These are phyloP conservation scores for Eristalis pertinax DNA, from an alignment of 2,888 invertebrate species.

Conservation along the genomic window DNA sequence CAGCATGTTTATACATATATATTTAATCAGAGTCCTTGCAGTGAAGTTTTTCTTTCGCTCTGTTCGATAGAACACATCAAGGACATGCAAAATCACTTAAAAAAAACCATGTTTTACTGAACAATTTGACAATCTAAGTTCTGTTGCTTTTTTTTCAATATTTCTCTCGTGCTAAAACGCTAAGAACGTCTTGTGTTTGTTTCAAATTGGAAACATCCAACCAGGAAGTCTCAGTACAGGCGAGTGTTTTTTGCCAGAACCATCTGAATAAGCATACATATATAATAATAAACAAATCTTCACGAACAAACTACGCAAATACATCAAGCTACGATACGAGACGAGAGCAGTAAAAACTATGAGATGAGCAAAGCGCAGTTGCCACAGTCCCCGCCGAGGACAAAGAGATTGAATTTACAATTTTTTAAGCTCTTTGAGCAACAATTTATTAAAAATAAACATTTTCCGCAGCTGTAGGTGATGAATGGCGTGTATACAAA, in stretches of 20 bases:
- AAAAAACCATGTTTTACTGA: not conserved
- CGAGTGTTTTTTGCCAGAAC: not conserved
- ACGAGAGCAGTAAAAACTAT: not conserved
- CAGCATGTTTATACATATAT: constrained; percentile 1
- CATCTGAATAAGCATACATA: not conserved
- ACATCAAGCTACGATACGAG: not conserved
- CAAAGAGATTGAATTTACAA: not conserved
- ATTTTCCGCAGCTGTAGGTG: constrained; percentile 17
- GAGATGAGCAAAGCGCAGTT: not conserved
- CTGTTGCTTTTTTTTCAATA: not conserved
- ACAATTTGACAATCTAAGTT: not conserved
- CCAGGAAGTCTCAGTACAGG: no score
- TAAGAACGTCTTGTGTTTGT: not conserved
- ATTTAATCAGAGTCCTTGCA: not conserved
- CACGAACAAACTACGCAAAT: not conserved
- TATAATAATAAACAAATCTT: not conserved
- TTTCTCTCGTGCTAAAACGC: constrained; percentile 9
- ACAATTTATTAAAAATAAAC: constrained; percentile 58
- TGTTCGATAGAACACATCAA: not conserved
- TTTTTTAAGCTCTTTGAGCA: constrained; percentile 57
- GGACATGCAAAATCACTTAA: constrained; percentile 25
- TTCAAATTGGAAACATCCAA: not conserved
- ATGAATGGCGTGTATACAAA: constrained; percentile 27
- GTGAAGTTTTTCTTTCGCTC: not conserved
- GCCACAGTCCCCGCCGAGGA: not conserved